Base-by-base conservation (phyloP, 2,113 vertebrate genomes). In the Helogale parvula region DNA sequence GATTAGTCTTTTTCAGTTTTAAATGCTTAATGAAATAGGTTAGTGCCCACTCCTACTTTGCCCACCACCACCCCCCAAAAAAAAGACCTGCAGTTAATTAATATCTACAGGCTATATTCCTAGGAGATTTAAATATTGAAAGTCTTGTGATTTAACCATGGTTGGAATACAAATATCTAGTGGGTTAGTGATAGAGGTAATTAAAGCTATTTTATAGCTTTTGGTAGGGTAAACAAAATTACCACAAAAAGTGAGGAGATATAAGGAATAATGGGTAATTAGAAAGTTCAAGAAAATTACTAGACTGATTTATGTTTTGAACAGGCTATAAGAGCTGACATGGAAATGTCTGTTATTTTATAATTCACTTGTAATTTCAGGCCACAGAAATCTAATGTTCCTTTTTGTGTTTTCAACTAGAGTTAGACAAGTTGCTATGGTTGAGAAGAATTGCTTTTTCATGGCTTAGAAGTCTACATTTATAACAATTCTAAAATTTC, bases 21-120 rank as follows among this genome's bases (percentile, higher is more conserved):
- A 80, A 90, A 25, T 47, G 25, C 25, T 38, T 89, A 47, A 25
- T 77, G 7, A 8, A 85, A 76, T 52, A 83, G 12, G 0, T 38
- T 47, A n/a, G 33, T 63, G 8, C 13, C 1, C 2, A 23, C n/a
- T 2, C 1, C 0, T 10, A 29, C 19, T 8, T 1, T 54, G 82
- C 0, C 23, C 1, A 15, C 15, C 35, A 15, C 15, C 35, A 7
- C 2, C 3, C 2, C 3, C 17, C 8, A 21, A 7, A 38, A 77
- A 27, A 65, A 16, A 76, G 19, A 14, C 21, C 12, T 81, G 8
- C 9, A 10, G 9, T 77, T 33, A 27, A 12, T 71, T 45, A 7
- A 72, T 19, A 17, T n/a, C 47, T 23, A 87, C 6, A 68, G 47
- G 38, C 27, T 72, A 15, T 68, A 21, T 31, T 82, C 0, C 52